Base-by-base conservation (phyloP, 2,888 invertebrate species). In the Torymus texanus region DNA sequence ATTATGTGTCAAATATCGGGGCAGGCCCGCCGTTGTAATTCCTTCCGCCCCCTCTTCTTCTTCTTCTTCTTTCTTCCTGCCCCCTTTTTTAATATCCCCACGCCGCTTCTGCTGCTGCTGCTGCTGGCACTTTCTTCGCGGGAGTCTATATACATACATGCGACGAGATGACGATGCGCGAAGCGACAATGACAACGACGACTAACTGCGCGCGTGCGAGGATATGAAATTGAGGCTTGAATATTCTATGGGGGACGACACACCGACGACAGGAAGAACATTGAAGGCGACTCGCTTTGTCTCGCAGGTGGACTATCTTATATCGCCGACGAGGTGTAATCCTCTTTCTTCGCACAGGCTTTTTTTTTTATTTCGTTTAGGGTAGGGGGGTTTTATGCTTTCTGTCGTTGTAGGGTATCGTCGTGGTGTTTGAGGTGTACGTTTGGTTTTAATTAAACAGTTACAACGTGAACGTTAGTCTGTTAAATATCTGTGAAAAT, bases 161-260 rank as follows among this genome's bases (percentile, higher is more conserved):
- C 41, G 41, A 41, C 41, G 41, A 41, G 41, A 41, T 41, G 41
- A 41, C 41, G 41, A 81, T 71, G 73, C 68, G 67, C 21, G 71
- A 70, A 68, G 70, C 73, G 71, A 75, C 76, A 76, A 67, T 16
- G 66, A 53, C 73, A 67, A 75, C 76, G 76, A 67, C 21, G 66
- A 53, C 16, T 16, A 61, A 24, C 61, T 21, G 75, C 84, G 85
- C 84, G 84, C n/a, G 75, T 84, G 85, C 84, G 84, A 85, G 83
- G 87, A 87, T 88, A 89, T 88, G 90, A 89, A 90, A 90, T 89
- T 89, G 89, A 88, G 88, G 87, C 88, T 89, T 89, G 87, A 90
- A 90, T 90, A 90, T 89, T 90, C 88, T 86, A 90, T 88, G 88
- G 87, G 41, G 41, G 41, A 41, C 41, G 41, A 5, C 5, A 41